Conservation (phyloP, 2,113 vertebrate species). For the Cyanistes caeruleus region DNA sequence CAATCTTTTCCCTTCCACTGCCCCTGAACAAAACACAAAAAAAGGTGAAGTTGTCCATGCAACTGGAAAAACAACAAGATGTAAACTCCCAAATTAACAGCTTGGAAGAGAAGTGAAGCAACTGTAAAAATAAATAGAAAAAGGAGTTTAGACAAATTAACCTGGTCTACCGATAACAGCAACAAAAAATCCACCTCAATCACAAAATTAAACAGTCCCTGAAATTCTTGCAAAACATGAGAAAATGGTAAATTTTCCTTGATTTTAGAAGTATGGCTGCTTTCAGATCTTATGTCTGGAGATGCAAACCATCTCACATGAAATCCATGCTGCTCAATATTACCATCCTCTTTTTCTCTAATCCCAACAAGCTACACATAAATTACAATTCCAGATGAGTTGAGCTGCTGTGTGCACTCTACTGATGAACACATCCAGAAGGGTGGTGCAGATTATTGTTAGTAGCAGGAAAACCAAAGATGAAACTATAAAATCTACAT, state of each 20-base stretch:
- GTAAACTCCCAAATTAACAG: background rate
- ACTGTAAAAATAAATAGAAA: background rate
- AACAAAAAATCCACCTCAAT: background rate
- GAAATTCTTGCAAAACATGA: background rate
- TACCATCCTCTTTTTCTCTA: background rate
- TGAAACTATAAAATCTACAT: background rate
- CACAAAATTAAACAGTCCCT: background rate
- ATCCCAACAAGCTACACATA: background rate
- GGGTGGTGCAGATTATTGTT: fast-evolving
- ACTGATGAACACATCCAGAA: fast-evolving
- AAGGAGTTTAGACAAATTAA: background rate
- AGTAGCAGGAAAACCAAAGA: background rate
- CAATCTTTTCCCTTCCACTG: background rate
- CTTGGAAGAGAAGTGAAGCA: background rate
- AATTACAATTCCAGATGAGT: fast-evolving
- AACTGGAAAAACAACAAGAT: background rate
- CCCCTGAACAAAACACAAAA: background rate
- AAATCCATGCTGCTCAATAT: background rate
- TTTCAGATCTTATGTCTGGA: background rate
- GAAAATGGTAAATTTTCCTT: background rate
- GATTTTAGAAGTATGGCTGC: background rate
- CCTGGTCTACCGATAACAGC: background rate
- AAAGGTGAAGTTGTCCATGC: background rate
- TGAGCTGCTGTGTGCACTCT: background rate
- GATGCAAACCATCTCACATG: background rate